Evolutionary conservation across 1,140 invertebrate species (phyloP), one percentile per base, ranked within the genome.

Genomic region (Ctenoplectra terminalis): DNA sequence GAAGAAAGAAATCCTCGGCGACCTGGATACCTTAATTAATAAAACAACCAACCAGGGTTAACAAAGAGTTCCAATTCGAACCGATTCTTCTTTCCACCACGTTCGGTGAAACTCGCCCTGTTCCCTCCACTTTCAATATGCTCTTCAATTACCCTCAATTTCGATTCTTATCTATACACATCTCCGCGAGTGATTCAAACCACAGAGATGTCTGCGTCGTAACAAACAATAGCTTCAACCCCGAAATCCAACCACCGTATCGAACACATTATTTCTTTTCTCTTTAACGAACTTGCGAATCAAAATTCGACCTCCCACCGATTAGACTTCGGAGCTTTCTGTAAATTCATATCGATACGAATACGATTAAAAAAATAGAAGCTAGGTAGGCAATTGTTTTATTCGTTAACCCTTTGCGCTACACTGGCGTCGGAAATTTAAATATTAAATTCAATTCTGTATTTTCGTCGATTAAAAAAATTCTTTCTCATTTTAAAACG

Each of bases 21-120:
- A 66, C 15, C 63, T 7, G n/a, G 37, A 66, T 66, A 66, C 26
- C 63, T 66, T n/a, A 9, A 43, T 66, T 66, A 43, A 43, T 66
- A 40, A 66, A 66, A 66, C 37, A 40, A 66, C 2, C 15, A 6
- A 43, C 6, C 37, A 66, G n/a, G n/a, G 23, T 23, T 13, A 23
- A 43, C 63, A 66, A 66, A 43, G 63, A 17, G n/a, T 43, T 43
- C n/a, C 23, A 64, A 64, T 17, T 64, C 37, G 37, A 43, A 8
- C 5, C 23, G 61, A 63, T 26, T 37, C 15, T 43, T 43, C 37
- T 15, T n/a, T 7, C 20, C 6, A 63, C 61, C 61, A 63, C 61
- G 5, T 37, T 37, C 63, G 17, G 1, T 11, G 34, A 63, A 37
- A 37, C 34, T 37, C 34, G 9, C 9, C 7, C 11, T 0, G 1